Conservation (phyloP, 2,797 vertebrate genomes). For the Pantherophis vulpinus region DNA sequence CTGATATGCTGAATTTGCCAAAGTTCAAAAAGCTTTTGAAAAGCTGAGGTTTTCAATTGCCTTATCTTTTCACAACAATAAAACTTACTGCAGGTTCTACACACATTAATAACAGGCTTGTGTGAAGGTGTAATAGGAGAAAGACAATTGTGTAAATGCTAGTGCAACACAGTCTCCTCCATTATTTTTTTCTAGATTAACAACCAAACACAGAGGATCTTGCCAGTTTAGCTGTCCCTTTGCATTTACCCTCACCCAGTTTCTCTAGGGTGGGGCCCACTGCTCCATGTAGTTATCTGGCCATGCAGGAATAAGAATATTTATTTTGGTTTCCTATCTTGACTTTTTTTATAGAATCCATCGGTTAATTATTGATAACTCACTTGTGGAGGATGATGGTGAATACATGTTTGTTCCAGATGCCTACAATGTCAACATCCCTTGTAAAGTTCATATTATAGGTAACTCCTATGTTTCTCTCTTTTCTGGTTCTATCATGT, state of each 20-base stretch:
- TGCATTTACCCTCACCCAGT: not conserved
- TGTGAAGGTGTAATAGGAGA: not conserved
- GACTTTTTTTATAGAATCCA: constrained; percentile 78
- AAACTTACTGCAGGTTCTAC: not conserved
- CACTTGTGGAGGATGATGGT: constrained; percentile 86
- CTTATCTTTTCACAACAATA: not conserved
- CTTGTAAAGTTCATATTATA: constrained; percentile 88
- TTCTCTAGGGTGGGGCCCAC: not conserved
- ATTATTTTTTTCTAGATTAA: not conserved
- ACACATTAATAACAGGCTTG: not conserved
- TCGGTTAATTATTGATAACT: constrained; percentile 80
- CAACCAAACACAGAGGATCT: not conserved
- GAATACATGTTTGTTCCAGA: constrained; percentile 96
- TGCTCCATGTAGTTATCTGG: not conserved
- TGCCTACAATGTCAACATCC: constrained; percentile 86
- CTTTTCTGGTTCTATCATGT: not conserved
- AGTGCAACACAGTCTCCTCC: not conserved
- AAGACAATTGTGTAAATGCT: not conserved
- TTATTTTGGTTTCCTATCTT: constrained; percentile 9
- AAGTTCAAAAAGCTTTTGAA: not conserved
- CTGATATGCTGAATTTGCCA: not conserved
- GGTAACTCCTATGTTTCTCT: constrained; percentile 72
- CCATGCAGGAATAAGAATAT: not conserved
- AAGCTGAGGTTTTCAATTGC: not conserved
- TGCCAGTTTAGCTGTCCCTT: not conserved